Evolutionary conservation across 1,140 invertebrate species (phyloP).

Genomic region (Microplitis mediator): DNA sequence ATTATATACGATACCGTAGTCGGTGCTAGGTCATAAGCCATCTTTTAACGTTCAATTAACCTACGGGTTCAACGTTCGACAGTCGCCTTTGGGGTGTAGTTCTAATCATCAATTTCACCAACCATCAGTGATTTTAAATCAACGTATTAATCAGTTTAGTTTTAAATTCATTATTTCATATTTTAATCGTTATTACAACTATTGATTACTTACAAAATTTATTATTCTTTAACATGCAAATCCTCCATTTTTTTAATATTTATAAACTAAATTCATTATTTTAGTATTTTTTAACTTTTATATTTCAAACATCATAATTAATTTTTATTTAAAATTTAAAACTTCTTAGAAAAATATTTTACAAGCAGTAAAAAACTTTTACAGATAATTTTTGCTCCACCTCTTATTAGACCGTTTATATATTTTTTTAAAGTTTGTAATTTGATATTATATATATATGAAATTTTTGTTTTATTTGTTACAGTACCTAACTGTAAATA

Average conservation of each 20-base stretch:
- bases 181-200: no score
- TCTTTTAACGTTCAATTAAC: constrained; percentile 24
- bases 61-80: constrained; percentile 1
- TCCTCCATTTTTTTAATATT: background rate
- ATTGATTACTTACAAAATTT: background rate
- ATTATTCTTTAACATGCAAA: background rate
- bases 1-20: background rate
- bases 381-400: no score
- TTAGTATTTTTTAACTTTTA: no score
- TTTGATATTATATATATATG: no score
- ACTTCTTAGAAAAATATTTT: no score
- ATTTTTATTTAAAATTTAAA: no score
- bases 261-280: background rate
- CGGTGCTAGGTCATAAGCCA: constrained; percentile 3
- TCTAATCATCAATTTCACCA: constrained; percentile 23
- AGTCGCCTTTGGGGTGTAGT: constrained; percentile 2
- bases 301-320: no score
- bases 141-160: constrained; percentile 1
- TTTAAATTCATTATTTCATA: background rate
- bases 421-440: no score
- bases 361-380: no score
- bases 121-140: background rate
- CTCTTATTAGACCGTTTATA: no score
- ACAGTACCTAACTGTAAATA: no score
- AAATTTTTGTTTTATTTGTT: no score